Base-by-base conservation (phyloP, 1,140 invertebrate species). In the Littorina saxatilis region DNA sequence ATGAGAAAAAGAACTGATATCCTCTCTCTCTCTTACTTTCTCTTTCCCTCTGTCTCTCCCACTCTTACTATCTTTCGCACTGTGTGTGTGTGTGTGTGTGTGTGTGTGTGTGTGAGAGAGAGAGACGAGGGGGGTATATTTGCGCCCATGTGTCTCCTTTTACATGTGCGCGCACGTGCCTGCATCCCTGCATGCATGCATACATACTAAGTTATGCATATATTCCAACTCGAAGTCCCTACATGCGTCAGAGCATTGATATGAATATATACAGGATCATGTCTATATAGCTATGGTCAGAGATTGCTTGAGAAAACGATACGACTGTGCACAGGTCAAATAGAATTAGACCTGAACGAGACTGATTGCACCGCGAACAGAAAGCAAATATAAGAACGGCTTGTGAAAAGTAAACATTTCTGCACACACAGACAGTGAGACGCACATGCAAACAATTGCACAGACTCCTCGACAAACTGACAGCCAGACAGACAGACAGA, bases 81-180 rank as follows among this genome's bases (percentile, higher is more conserved):
- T 63, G 58, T 63, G 58, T 63, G 58, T 63, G 58, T 63, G 58
- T 63, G 58, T 63, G 58, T 63, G 58, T 63, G 58, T 63, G 58
- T 63, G 58, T 63, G 58, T 63, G 58, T 63, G 58, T 63, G 58
- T 63, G 58, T 63, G 27, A 13, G 27, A 7, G 27, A 13, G 58
- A 7, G 58, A 13, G 58, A 13, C 11, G 9, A n/a, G 9, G 17
- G 5, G 58, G 2, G 15, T 27, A 40, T 43, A 20, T 47, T 4
- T 47, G 35, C n/a, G 43, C 20, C 4, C 40, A 39, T 43, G 72
- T 43, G 43, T 74, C 37, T 43, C 29, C 32, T 13, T 13, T 47
- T 4, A 3, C 40, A 23, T 74, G 37, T 43, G 39, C 40, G 43
- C 47, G 17, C 40, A 7, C 47, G 40, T 43, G 72, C 47, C 17